Conservation (phyloP, 2,888 invertebrate genomes). For the Calliphora vomitoria region DNA sequence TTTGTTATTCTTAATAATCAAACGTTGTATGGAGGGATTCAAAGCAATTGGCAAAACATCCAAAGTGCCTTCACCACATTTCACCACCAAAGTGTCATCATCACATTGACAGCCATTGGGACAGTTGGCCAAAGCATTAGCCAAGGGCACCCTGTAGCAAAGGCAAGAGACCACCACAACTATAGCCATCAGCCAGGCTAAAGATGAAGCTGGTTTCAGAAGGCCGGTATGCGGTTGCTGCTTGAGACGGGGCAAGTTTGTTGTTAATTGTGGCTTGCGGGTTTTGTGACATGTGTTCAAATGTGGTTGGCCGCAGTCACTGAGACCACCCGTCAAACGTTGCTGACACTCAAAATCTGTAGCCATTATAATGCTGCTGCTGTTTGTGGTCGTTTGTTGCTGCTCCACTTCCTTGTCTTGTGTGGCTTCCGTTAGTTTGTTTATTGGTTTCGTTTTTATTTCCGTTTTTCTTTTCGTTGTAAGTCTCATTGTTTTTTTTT, state of each 20-base stretch:
- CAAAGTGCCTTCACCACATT: conserved; percentile 93
- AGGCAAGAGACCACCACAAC: conserved; percentile 75
- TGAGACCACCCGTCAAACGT: conserved; percentile 50
- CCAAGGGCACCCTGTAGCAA: conserved; percentile 69
- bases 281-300: conserved; percentile 35
- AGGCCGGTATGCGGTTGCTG: not conserved
- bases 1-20: conserved; percentile 93
- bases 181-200: conserved; percentile 73
- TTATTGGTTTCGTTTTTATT: conserved; percentile 20
- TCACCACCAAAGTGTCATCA: conserved; percentile 94
- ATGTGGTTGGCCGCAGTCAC: not conserved
- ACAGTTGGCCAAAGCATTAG: conserved; percentile 88
- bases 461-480: conserved; percentile 72
- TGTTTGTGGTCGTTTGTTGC: conserved; percentile 15
- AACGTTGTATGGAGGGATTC: conserved; percentile 94
- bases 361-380: conserved; percentile 29
- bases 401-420: conserved; percentile 20
- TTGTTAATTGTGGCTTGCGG: not conserved
- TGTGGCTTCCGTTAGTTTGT: conserved; percentile 32
- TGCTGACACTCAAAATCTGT: conserved; percentile 57
- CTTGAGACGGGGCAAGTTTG: not conserved
- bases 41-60: conserved; percentile 96
- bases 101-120: conserved; percentile 95
- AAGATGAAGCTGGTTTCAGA: not conserved
- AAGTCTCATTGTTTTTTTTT: conserved; percentile 67